phyloP scores from a whole-genome alignment of 2,797 vertebrate genomes.

The Otolemur crassicaudatus region DNA sequence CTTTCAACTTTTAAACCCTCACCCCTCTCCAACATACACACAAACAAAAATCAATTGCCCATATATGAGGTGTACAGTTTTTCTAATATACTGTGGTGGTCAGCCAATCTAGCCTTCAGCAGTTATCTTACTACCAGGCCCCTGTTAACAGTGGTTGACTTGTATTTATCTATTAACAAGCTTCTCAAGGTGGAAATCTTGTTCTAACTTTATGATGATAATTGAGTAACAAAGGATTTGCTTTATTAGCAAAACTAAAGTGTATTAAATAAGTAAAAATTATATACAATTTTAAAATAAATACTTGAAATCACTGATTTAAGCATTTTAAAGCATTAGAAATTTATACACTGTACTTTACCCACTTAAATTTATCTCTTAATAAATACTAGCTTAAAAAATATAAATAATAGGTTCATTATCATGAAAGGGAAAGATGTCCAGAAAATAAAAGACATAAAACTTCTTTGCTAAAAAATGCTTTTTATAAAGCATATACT shows the following conservation, averaged over 20 bases:
- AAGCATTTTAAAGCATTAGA: slow-evolving; percentile 28
- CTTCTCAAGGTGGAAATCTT: neutral
- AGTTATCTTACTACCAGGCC: neutral
- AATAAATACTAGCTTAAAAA: slow-evolving; percentile 26
- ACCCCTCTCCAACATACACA: neutral
- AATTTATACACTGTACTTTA: neutral
- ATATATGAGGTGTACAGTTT: neutral
- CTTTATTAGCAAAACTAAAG: slow-evolving; percentile 37
- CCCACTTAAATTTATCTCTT: slow-evolving; percentile 48
- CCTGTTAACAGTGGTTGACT: neutral
- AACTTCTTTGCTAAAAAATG: too few relatives aligned
- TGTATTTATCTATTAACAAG: neutral
- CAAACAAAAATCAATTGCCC: neutral
- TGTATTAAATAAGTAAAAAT: slow-evolving; percentile 27
- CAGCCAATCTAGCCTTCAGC: neutral
- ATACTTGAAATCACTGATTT: slow-evolving; percentile 58
- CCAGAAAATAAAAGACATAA: slow-evolving; percentile 12
- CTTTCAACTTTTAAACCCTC: slow-evolving; percentile 35
- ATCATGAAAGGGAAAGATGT: slow-evolving; percentile 35
- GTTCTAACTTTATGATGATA: slow-evolving; percentile 28
- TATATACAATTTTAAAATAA: slow-evolving; percentile 50
- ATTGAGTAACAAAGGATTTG: neutral
- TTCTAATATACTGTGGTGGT: neutral
- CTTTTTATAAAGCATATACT: neutral
- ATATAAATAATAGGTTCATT: neutral